These are phyloP conservation scores for Pecten maximus DNA, from an alignment of 2,888 invertebrate genomes.

Conservation along the genomic window DNA sequence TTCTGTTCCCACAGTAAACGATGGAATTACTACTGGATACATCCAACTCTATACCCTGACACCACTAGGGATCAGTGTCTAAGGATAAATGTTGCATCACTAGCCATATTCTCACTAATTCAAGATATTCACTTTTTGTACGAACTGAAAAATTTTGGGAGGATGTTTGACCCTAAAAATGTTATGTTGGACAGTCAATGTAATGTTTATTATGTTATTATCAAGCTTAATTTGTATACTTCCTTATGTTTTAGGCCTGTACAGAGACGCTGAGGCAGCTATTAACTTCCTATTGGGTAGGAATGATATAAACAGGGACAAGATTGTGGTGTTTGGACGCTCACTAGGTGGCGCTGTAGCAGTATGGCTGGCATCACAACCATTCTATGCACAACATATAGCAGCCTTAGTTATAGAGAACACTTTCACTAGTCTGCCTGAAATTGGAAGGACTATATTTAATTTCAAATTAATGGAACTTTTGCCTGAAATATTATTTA, in stretches of 20 bases:
- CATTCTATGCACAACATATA: conserved; percentile 90
- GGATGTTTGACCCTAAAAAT: too few species aligned
- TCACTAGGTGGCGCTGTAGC: conserved; percentile 97
- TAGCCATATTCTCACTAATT: too few species aligned
- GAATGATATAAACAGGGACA: conserved; percentile 91
- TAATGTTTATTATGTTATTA: too few species aligned
- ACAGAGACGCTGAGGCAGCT: conserved; percentile 93
- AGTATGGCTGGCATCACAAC: conserved; percentile 91
- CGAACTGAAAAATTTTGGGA: too few species aligned
- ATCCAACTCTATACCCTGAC: too few species aligned
- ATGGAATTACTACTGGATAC: too few species aligned
- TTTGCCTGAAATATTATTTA: conserved; percentile 92
- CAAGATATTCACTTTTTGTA: too few species aligned
- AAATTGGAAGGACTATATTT: conserved; percentile 93
- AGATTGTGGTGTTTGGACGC: conserved; percentile 93
- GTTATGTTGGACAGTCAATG: too few species aligned
- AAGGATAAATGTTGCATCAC: too few species aligned
- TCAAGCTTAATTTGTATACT: too few species aligned
- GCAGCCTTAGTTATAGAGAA: conserved; percentile 96
- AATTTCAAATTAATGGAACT: conserved; percentile 88
- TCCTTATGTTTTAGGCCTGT: conserved; percentile 85
- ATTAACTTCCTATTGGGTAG: conserved; percentile 92
- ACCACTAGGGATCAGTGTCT: too few species aligned
- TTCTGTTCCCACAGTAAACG: too few species aligned
- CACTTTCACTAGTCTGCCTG: conserved; percentile 96